Conservation (phyloP, 2,113 vertebrate genomes). For the Oostethus manadensis region DNA sequence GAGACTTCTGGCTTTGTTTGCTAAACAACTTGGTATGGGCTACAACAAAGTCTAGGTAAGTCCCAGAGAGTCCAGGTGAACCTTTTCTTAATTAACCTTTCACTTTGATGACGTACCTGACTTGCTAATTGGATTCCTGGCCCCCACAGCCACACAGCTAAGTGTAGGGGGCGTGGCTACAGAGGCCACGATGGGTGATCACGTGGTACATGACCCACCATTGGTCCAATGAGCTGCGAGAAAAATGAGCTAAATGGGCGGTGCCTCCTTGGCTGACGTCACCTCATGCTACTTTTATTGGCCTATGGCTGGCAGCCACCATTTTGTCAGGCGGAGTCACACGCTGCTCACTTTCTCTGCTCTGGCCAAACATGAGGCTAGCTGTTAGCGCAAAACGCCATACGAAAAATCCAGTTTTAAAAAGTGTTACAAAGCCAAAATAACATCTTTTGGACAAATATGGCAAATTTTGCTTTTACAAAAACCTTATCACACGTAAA, state of each 20-base stretch:
- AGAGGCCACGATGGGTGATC: conserved; percentile 21
- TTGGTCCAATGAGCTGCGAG: conserved; percentile 52
- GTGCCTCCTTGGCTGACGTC: conserved; percentile 40
- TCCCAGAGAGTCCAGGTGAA: background rate
- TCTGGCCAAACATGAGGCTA: background rate
- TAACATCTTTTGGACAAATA: background rate
- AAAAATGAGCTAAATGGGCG: conserved; percentile 72
- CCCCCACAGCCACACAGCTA: conserved; percentile 30
- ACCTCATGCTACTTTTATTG: conserved; percentile 65
- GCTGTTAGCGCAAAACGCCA: conserved; percentile 28
- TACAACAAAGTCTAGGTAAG: background rate
- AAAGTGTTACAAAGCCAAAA: background rate
- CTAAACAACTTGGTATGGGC: conserved; percentile 36
- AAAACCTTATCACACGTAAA: background rate
- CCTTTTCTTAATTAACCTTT: background rate
- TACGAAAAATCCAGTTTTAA: too few relatives aligned
- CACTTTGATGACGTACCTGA: conserved; percentile 5
- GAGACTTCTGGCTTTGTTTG: conserved; percentile 24
- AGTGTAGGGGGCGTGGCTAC: conserved; percentile 54
- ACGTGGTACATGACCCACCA: conserved; percentile 39
- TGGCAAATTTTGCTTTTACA: background rate
- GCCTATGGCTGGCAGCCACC: conserved; percentile 46
- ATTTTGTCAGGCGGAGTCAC: conserved; percentile 21
- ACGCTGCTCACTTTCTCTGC: background rate
- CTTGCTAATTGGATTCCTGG: conserved; percentile 6